Evolutionary conservation across 2,113 vertebrate species (phyloP), one percentile per base, ranked within the genome.

Genomic region (Lepisosteus osseus): DNA sequence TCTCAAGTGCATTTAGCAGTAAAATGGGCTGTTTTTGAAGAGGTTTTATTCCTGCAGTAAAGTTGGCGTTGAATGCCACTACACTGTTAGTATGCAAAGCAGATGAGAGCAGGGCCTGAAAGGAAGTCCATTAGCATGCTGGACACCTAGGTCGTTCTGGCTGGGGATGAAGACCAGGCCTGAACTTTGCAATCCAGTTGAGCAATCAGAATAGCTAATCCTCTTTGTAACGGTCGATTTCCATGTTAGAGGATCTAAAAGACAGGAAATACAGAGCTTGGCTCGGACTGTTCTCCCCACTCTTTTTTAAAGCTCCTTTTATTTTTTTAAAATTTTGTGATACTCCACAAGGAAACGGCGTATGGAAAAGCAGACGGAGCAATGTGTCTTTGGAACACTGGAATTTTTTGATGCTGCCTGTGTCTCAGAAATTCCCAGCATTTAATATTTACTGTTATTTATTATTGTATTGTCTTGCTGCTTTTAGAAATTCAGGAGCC

Each of bases 201-300:
- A 82, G 76, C 86, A 84, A 80, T 90, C 88, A 85, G 82, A 81
- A 83, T 76, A 79, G 82, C 81, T 91, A 93, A 94, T 92, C 90
- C 88, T 86, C 74, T 93, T 93, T 93, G 87, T 91, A 85, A 88
- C 0, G 70, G 83, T 84, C 71, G 0, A 90, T 93, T 92, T 93
- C 91, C 88, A 92, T 91, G 90, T 90, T 88, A 90, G 88, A 87
- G 87, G 85, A 90, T 86, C 86, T 90, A 85, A 92, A 87, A 90
- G 85, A 86, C 86, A 92, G 89, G 91, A 94, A 94, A 89, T 85
- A 80, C 82, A 88, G 83, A 84, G 84, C 80, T 78, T 85, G 84
- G 84, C 87, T 88, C 88, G 85, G 79, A 90, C 83, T 88, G 77
- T 82, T 87, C 63, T 72, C n/a, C 8, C 51, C 15, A 57, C 59